phyloP scores from a whole-genome alignment of 2,113 vertebrate genomes.

The Dicerorhinus sumatrensis region DNA sequence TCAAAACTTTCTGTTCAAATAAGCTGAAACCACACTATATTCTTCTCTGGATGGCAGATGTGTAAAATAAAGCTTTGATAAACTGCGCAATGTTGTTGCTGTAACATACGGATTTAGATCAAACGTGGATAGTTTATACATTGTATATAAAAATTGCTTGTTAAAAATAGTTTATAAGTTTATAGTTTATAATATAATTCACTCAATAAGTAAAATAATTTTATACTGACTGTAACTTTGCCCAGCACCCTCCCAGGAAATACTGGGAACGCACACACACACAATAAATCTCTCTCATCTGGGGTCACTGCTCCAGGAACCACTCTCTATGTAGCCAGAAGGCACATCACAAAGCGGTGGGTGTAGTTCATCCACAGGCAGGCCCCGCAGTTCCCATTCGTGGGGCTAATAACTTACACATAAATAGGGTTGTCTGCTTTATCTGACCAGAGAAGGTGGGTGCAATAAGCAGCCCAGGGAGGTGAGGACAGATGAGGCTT shows the following conservation, averaged over 20 bases:
- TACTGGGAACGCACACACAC: rapidly evolving
- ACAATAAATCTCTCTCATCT: rapidly evolving
- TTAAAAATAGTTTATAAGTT: not conserved
- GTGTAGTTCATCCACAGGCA: rapidly evolving
- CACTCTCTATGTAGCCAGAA: not conserved
- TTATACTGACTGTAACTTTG: not conserved
- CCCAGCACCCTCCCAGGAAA: not conserved
- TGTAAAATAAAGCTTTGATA: not conserved
- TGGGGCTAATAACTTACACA: no score
- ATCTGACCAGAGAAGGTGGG: rapidly evolving
- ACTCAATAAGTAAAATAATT: no score
- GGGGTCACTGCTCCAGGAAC: not conserved
- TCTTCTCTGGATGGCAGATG: not conserved
- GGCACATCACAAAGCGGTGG: not conserved
- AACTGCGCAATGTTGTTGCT: not conserved
- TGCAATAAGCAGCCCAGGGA: not conserved
- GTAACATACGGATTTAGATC: not conserved
- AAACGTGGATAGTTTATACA: not conserved
- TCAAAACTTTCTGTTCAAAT: rapidly evolving
- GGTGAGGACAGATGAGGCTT: not conserved
- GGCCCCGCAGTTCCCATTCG: rapidly evolving
- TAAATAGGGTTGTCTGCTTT: rapidly evolving
- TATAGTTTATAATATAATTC: not conserved
- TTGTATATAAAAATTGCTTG: not conserved
- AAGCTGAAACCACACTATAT: not conserved